A percentile compares a stretch with the other conserved stretches of the same genome.
Conservation (phyloP, 2,888 invertebrate species). For the Nesidiocoris tenuis region DNA sequence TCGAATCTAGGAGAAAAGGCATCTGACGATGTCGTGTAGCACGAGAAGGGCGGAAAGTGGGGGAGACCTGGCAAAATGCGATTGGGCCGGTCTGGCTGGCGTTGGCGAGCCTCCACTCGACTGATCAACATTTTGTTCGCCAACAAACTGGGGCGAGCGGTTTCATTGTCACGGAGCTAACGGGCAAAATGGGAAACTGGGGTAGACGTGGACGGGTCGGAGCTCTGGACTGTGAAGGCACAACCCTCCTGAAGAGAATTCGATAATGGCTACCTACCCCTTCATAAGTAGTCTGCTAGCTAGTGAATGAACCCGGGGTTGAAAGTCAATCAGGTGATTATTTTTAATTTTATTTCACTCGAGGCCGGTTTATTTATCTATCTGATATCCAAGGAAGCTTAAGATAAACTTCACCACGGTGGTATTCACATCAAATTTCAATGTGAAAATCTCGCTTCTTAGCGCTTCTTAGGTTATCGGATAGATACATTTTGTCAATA, state of each 20-base stretch:
- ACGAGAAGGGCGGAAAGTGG: background rate
- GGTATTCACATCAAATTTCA: too few species aligned
- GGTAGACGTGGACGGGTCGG: background rate
- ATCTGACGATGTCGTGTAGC: background rate
- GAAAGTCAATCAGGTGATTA: too few species aligned
- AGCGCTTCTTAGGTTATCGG: too few species aligned
- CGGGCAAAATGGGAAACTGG: background rate
- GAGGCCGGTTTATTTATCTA: too few species aligned
- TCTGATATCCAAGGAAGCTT: too few species aligned
- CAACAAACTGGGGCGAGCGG: slow-evolving; percentile 13
- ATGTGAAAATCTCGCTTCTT: too few species aligned
- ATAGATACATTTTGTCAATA: too few species aligned
- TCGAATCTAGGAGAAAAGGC: background rate
- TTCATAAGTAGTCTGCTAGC: too few species aligned
- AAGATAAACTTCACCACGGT: too few species aligned
- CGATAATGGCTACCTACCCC: background rate
- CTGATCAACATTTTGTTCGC: slow-evolving; percentile 22
- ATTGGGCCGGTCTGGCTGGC: background rate
- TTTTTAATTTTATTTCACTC: too few species aligned
- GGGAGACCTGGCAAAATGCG: background rate
- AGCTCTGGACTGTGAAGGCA: too few species aligned
- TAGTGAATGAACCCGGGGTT: too few species aligned
- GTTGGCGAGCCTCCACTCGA: background rate
- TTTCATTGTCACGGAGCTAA: background rate
- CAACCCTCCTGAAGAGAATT: background rate